A percentile compares a stretch with the other conserved stretches of the same genome.
These are phyloP conservation scores for Galeopterus variegatus DNA, from an alignment of 2,113 vertebrate genomes.

Conservation along the genomic window DNA sequence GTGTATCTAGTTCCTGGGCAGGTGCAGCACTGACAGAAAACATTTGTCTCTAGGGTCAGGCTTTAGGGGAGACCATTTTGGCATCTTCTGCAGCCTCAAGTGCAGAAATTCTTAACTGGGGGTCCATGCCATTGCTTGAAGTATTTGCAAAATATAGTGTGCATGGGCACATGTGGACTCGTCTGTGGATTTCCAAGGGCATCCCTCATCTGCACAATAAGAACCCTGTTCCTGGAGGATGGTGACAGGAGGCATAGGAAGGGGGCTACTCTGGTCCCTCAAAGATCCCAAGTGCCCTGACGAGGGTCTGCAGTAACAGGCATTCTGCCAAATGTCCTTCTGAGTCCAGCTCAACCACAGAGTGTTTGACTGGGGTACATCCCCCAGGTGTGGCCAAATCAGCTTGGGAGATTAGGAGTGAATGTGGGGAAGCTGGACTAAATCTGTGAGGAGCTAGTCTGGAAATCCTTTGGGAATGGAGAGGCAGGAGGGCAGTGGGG, in stretches of 20 bases:
- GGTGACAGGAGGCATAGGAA: neutral
- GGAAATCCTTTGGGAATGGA: neutral
- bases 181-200: neutral
- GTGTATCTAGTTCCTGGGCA: neutral
- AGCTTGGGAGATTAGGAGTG: neutral
- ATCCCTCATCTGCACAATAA: neutral
- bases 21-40: neutral
- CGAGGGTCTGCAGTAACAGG: neutral
- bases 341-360: neutral
- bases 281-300: neutral
- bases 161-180: neutral
- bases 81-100: neutral
- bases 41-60: neutral
- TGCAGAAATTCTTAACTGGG: neutral
- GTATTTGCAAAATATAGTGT: neutral
- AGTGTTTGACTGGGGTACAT: neutral
- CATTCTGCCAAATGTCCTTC: neutral
- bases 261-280: neutral
- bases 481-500: neutral
- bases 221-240: neutral
- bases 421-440: neutral
- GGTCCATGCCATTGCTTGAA: neutral
- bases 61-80: conserved; percentile 2
- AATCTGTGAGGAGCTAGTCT: conserved; percentile 8
- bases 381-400: neutral